Evolutionary conservation across 2,797 vertebrate genomes (phyloP).

Genomic region (Aldrovandia affinis): DNA sequence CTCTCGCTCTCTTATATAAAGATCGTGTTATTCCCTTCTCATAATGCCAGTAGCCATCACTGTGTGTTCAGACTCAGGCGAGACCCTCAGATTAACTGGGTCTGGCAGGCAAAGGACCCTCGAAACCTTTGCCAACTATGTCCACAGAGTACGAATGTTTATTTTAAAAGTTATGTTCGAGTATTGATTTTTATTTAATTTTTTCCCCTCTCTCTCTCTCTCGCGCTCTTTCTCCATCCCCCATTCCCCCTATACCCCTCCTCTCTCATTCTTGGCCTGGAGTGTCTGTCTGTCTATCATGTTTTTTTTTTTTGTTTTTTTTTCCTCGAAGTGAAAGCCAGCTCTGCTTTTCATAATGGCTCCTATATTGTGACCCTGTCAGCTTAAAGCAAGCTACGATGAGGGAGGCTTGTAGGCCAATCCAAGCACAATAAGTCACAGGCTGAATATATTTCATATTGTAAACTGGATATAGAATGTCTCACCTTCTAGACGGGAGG

Average conservation of each 20-base stretch:
- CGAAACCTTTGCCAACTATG: constrained; percentile 70
- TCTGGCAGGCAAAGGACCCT: constrained; percentile 72
- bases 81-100: constrained; percentile 68
- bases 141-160: constrained; percentile 77
- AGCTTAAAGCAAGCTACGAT: constrained; percentile 51
- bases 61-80: constrained; percentile 63
- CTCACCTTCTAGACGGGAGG: constrained; percentile 57
- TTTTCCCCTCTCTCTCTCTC: constrained; percentile 63
- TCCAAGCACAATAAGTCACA: constrained; percentile 74
- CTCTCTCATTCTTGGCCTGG: constrained; percentile 51
- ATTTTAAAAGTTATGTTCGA: constrained; percentile 79
- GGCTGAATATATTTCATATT: constrained; percentile 60
- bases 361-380: constrained; percentile 57
- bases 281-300: constrained; percentile 61
- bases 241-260: too few species aligned
- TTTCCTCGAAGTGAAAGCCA: constrained; percentile 54
- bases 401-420: constrained; percentile 44
- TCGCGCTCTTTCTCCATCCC: constrained; percentile 54
- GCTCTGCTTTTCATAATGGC: constrained; percentile 61
- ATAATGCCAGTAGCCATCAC: constrained; percentile 74
- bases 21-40: constrained; percentile 68
- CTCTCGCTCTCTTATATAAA: constrained; percentile 63
- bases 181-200: constrained; percentile 79
- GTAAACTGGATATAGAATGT: constrained; percentile 66
- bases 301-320: too few species aligned